phyloP scores from a whole-genome alignment of 2,113 vertebrate species.

The Hystrix cristata region DNA sequence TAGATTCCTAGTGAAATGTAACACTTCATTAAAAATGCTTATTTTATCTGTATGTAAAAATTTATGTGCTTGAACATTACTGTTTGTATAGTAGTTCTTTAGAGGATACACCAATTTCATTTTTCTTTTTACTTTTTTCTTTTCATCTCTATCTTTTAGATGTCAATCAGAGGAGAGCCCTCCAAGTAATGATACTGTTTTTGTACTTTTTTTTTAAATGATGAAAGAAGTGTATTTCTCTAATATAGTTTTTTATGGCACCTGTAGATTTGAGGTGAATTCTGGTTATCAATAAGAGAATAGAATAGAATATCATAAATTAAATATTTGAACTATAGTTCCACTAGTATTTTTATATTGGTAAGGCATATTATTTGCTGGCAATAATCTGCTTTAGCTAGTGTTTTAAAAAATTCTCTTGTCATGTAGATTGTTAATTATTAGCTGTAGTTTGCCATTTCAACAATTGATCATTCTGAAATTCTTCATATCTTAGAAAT shows the following conservation, averaged over 20 bases:
- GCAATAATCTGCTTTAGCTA: neutral
- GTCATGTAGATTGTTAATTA: neutral
- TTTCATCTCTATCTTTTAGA: neutral
- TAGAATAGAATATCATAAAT: neutral
- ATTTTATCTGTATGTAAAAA: neutral
- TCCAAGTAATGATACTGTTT: conserved; percentile 15
- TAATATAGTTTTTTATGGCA: neutral
- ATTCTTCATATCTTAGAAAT: neutral
- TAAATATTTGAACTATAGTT: conserved; percentile 18
- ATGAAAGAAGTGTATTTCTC: neutral
- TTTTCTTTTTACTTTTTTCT: neutral
- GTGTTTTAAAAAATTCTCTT: neutral
- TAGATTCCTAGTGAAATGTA: conserved; percentile 18
- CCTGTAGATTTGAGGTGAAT: conserved; percentile 30
- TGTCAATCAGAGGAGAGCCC: neutral
- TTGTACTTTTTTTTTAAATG: neutral
- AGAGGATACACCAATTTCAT: neutral
- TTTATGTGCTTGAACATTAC: neutral
- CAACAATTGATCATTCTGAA: conserved; percentile 46
- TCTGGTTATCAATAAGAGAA: neutral
- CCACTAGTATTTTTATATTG: neutral
- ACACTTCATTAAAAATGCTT: neutral
- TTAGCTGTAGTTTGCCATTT: conserved; percentile 14
- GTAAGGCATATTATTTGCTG: conserved; percentile 5
- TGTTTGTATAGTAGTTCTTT: conserved; percentile 2